These are phyloP conservation scores for Epirrhoe alternata DNA, from an alignment of 2,888 invertebrate species.

Conservation along the genomic window DNA sequence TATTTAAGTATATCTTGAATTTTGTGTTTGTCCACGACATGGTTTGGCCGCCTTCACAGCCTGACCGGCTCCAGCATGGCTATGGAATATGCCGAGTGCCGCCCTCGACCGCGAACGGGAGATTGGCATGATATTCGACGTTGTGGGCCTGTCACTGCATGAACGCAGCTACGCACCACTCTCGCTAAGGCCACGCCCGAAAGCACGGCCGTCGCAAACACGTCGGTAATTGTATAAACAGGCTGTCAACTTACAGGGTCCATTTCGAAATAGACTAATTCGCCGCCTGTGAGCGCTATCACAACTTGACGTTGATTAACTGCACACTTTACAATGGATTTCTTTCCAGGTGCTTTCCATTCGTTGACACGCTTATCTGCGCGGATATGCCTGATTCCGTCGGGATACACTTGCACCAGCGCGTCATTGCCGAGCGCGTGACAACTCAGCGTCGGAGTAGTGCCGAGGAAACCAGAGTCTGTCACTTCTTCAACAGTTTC, in stretches of 20 bases:
- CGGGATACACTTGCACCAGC: slow-evolving; percentile 99
- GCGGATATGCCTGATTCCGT: slow-evolving; percentile 99
- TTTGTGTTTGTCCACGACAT: slow-evolving; percentile 86
- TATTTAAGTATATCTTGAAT: background rate
- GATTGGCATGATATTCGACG: slow-evolving; percentile 86
- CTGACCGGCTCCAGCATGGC: slow-evolving; percentile 89
- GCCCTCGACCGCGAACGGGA: slow-evolving; percentile 81
- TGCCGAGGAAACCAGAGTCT: slow-evolving; percentile 99
- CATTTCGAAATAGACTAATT: slow-evolving; percentile 99
- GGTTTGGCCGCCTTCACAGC: slow-evolving; percentile 89
- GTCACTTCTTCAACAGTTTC: slow-evolving; percentile 99
- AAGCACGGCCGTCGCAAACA: slow-evolving; percentile 63
- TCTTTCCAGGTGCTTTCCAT: slow-evolving; percentile 99
- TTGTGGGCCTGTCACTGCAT: slow-evolving; percentile 84
- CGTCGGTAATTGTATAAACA: slow-evolving; percentile 59
- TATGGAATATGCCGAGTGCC: slow-evolving; percentile 90
- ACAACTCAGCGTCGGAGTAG: slow-evolving; percentile 99
- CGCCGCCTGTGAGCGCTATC: slow-evolving; percentile 98
- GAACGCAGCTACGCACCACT: slow-evolving; percentile 81
- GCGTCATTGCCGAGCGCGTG: slow-evolving; percentile 99
- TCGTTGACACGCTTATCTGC: slow-evolving; percentile 99
- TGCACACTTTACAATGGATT: slow-evolving; percentile 98
- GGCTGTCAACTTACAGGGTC: slow-evolving; percentile 91
- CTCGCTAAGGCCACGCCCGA: slow-evolving; percentile 61
- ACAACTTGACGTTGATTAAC: slow-evolving; percentile 99